Evolutionary conservation across 2,888 invertebrate genomes (phyloP), one percentile per base, ranked within the genome.

Genomic region (Melikaiella ostensackeni): DNA sequence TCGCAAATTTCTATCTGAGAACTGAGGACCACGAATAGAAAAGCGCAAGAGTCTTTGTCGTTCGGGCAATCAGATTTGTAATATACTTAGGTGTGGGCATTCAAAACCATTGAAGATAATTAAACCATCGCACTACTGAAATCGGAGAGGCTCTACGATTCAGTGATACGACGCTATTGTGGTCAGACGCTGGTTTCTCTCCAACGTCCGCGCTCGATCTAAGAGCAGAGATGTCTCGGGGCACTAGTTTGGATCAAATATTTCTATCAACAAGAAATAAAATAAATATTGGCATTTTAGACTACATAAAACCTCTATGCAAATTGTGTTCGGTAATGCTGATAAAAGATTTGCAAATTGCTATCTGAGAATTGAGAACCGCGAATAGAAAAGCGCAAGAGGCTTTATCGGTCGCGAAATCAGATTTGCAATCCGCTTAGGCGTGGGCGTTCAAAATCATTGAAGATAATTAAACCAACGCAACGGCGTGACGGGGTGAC

Each of bases 341-440:
- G 13, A 19, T 4, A 30, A 30, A 11, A 19, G 61, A 63, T 35
- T 35, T 16, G 16, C 13, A 38, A 74, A 66, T 30, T 21, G 8
- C 16, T 59, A 61, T 46, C 27, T 16, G 13, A 50, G 62, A 50
- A 75, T 73, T 59, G 55, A 78, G 74, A 74, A 80, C n/a, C 81
- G 0, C 50, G 7, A 50, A 70, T 70, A 70, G 50, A 55, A 33
- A 70, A 70, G 30, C 13, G 66, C 62, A 74, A 66, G 61, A 81
- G 63, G 77, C 75, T 82, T 80, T 78, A 77, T 82, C 79, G 80
- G 79, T 79, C 74, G 77, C 80, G 84, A 86, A 90, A 90, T 90
- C 86, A 84, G 87, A 89, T 89, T 88, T 87, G 83, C 86, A 87
- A 89, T 89, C 88, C 89, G 88, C 85, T 90, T 90, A 89, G 87